Evolutionary conservation across 2,888 invertebrate species (phyloP).

Genomic region (Thereva nobilitata): DNA sequence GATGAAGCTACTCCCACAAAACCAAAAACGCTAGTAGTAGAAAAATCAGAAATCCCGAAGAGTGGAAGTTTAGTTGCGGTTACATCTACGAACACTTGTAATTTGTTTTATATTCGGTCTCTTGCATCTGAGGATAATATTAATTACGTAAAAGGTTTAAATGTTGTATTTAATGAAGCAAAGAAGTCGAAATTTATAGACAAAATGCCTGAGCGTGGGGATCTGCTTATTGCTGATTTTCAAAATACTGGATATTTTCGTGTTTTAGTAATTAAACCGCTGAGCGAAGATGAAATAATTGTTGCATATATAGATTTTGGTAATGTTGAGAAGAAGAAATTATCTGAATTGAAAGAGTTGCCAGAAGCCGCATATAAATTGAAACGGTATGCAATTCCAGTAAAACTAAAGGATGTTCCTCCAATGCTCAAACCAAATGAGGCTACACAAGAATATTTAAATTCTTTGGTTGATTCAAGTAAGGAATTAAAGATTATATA

Average conservation of each 20-base stretch:
- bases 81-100: background rate
- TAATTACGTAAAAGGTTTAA: constrained; percentile 25
- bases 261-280: constrained; percentile 50
- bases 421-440: constrained; percentile 48
- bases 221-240: constrained; percentile 49
- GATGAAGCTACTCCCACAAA: too few relatives aligned
- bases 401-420: constrained; percentile 50
- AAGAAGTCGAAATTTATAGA: constrained; percentile 43
- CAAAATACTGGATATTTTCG: constrained; percentile 46
- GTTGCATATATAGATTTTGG: constrained; percentile 53
- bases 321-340: constrained; percentile 48
- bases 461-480: constrained; percentile 44
- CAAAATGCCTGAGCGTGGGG: constrained; percentile 48
- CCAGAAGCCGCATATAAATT: constrained; percentile 45
- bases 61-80: constrained; percentile 17
- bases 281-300: constrained; percentile 47
- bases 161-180: constrained; percentile 36
- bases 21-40: too few relatives aligned
- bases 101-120: constrained; percentile 22
- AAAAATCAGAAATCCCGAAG: background rate
- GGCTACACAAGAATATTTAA: constrained; percentile 48
- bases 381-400: constrained; percentile 49
- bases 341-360: constrained; percentile 48
- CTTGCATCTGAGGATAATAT: constrained; percentile 5
- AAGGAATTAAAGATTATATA: constrained; percentile 48